Evolutionary conservation across 2,797 vertebrate genomes (phyloP), one percentile per base, ranked within the genome.

Genomic region (Centropyge bicolor): DNA sequence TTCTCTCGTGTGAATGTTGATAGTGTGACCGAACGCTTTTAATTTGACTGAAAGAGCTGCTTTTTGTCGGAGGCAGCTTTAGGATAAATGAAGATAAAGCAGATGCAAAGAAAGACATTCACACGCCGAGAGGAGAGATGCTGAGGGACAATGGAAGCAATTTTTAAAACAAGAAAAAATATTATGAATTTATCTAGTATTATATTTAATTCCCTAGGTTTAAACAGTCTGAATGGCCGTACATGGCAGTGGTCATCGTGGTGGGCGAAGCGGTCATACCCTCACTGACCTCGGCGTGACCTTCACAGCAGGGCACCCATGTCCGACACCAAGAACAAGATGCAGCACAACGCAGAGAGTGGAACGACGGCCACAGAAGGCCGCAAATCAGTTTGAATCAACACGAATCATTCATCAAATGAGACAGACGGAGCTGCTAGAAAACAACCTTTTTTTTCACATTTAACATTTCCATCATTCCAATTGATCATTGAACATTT

Each of bases 271-370:
- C 78, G 75, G 89, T 91, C 76, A 2, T 91, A 88, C 70, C 92
- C 92, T 90, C 79, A 61, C 73, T 96, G 96, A 97, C 95, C 95
- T 91, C 83, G 80, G 38, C 27, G 61, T 85, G 91, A 92, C 91
- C 93, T 85, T 91, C 96, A 91, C 97, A 95, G 95, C 94, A 92
- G 95, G 96, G 80, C 86, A 55, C 80, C 95, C 92, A 87, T 95
- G 96, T 96, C 88, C 0, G 41, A 95, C 94, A 90, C 91, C 93
- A 92, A 93, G 94, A 87, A 91, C 81, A 91, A 55, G 92, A 90
- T 40, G 94, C 12, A 81, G 92, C 88, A 92, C 89, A 92, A 89
- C 93, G 89, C 93, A 92, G 93, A 48, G 69, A 27, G 27, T 6
- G 41, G 49, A 71, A 66, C 11, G 68, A 73, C 57, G 62, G 74